phyloP scores from a whole-genome alignment of 2,888 invertebrate species.

The Plebejus anna region DNA sequence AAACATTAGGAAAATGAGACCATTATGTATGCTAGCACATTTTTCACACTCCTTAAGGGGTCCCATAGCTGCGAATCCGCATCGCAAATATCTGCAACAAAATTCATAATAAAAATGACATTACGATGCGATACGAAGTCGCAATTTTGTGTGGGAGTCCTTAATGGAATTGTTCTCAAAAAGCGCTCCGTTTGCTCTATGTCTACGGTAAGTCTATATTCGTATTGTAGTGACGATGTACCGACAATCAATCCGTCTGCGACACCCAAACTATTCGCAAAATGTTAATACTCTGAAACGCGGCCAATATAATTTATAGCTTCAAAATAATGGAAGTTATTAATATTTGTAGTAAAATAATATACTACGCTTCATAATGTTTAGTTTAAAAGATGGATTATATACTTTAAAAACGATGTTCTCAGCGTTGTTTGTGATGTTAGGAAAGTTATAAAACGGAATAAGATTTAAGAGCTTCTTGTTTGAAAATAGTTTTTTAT shows the following conservation, averaged over 20 bases:
- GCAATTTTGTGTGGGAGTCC: no score
- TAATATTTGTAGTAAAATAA: not conserved
- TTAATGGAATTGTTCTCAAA: not conserved
- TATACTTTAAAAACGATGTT: not conserved
- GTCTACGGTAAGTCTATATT: not conserved
- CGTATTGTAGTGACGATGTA: not conserved
- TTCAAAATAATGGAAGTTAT: slow-evolving; percentile 1
- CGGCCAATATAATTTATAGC: not conserved
- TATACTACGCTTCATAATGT: not conserved
- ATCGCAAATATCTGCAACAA: no score
- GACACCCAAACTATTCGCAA: not conserved
- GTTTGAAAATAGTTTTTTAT: not conserved
- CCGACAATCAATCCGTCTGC: not conserved
- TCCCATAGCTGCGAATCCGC: no score
- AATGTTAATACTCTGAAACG: not conserved
- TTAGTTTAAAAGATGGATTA: not conserved
- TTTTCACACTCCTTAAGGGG: no score
- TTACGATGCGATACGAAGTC: no score
- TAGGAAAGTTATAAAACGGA: not conserved
- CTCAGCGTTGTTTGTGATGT: not conserved
- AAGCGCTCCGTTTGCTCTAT: not conserved
- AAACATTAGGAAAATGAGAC: no score
- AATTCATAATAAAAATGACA: no score
- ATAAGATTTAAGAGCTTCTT: not conserved
- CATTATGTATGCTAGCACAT: no score